Evolutionary conservation across 1,140 invertebrate genomes (phyloP).

Genomic region (Chironomus tepperi): DNA sequence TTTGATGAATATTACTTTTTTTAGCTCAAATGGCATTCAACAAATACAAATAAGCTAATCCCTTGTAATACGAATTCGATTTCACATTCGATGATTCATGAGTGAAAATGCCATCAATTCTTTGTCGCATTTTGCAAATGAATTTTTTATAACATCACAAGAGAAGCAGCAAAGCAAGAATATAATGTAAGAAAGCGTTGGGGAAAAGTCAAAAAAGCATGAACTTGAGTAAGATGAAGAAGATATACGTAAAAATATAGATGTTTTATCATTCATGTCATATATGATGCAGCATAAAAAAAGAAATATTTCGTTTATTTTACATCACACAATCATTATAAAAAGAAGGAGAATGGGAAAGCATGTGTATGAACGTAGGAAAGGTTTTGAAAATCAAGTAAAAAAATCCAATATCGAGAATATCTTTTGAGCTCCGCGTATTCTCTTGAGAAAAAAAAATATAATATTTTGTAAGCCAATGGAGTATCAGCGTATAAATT

Average conservation of each 20-base stretch:
- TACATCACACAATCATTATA: constrained; percentile 2
- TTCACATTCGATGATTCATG: constrained; percentile 8
- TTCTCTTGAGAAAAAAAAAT: background rate
- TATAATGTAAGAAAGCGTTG: background rate
- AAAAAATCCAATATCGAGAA: background rate
- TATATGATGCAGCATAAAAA: constrained; percentile 22
- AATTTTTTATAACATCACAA: constrained; percentile 20
- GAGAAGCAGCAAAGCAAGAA: background rate
- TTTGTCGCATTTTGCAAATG: constrained; percentile 20
- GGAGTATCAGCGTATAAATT: background rate
- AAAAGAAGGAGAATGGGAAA: background rate
- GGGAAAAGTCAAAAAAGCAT: background rate
- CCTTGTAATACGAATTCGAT: constrained; percentile 13
- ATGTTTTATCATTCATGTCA: constrained; percentile 23
- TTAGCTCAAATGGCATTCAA: constrained; percentile 1
- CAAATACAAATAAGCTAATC: constrained; percentile 8
- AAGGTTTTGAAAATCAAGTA: background rate
- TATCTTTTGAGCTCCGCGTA: background rate
- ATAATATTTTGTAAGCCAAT: background rate
- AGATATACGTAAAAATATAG: constrained; percentile 2
- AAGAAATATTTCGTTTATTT: constrained; percentile 14
- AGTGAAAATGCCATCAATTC: constrained; percentile 7
- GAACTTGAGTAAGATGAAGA: no score
- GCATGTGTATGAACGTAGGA: background rate
- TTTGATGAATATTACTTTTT: background rate